These are phyloP conservation scores for Glareola pratincola DNA, from an alignment of 2,113 vertebrate genomes.

Conservation along the genomic window DNA sequence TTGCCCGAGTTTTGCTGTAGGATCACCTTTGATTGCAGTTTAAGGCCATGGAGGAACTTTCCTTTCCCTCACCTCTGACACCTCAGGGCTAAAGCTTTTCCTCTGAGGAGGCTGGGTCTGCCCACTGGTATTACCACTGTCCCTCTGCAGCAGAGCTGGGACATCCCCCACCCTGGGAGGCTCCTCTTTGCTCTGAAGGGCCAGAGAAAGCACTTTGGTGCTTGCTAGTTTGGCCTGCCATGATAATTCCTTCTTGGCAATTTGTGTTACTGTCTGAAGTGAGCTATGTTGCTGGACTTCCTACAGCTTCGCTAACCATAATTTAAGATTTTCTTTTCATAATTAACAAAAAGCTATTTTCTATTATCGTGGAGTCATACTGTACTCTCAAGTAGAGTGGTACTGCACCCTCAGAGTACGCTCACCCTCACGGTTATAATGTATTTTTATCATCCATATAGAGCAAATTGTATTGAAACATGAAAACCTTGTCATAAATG, in stretches of 20 bases:
- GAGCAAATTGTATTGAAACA: slow-evolving; percentile 66
- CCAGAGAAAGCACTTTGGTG: background rate
- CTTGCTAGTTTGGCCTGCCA: background rate
- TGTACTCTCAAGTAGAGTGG: background rate
- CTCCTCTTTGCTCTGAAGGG: background rate
- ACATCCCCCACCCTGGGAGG: too few relatives aligned
- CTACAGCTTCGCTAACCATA: background rate
- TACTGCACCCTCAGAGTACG: background rate
- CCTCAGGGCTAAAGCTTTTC: background rate
- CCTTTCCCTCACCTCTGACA: background rate
- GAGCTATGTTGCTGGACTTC: background rate
- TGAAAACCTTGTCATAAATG: slow-evolving; percentile 55
- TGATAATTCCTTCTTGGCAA: background rate
- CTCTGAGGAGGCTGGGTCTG: background rate
- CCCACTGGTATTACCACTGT: rapidly evolving
- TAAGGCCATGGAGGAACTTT: background rate
- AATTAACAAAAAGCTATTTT: background rate
- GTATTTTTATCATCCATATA: slow-evolving; percentile 79
- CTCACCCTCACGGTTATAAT: background rate
- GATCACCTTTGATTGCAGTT: background rate
- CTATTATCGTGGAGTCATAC: rapidly evolving
- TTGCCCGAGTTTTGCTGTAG: background rate
- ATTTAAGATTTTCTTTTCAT: background rate
- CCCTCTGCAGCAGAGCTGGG: background rate
- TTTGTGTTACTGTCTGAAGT: background rate